These are phyloP conservation scores for Stenotaenia linearis DNA, from an alignment of 2,888 invertebrate genomes.

Conservation along the genomic window DNA sequence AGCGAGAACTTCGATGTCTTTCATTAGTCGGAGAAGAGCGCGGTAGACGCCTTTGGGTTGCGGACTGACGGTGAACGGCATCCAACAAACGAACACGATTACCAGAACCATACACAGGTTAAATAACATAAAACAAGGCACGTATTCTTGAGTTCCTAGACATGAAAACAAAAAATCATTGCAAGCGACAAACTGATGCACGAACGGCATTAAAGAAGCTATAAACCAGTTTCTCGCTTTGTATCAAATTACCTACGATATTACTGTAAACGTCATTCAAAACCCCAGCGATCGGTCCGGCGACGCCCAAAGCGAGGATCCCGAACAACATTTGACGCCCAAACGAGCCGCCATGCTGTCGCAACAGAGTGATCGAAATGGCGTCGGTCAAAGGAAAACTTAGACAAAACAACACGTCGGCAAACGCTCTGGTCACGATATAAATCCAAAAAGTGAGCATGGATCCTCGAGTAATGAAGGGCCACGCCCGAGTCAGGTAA, in stretches of 20 bases:
- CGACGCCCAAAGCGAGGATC: constrained; percentile 23
- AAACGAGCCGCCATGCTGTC: neutral
- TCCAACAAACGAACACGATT: neutral
- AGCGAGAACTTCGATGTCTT: constrained; percentile 70
- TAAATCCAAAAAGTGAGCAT: constrained; percentile 30
- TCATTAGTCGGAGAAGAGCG: constrained; percentile 61
- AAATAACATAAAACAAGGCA: constrained; percentile 12
- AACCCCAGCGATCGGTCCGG: neutral
- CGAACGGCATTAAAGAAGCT: neutral
- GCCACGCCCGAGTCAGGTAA: neutral
- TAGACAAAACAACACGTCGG: neutral
- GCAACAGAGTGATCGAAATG: neutral
- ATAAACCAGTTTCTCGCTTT: too few species aligned
- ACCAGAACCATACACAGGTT: constrained; percentile 2
- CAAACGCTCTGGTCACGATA: neutral
- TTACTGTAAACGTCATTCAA: constrained; percentile 17
- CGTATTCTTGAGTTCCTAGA: neutral
- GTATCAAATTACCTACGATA: neutral
- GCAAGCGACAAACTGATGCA: neutral
- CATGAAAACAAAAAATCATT: neutral
- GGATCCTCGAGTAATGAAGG: neutral
- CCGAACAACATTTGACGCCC: constrained; percentile 28
- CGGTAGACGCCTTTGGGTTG: constrained; percentile 17
- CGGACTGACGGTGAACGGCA: neutral
- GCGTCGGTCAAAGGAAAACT: constrained; percentile 4